Evolutionary conservation across 2,888 invertebrate genomes (phyloP), one percentile per base, ranked within the genome.

Genomic region (Tethea ocularis): DNA sequence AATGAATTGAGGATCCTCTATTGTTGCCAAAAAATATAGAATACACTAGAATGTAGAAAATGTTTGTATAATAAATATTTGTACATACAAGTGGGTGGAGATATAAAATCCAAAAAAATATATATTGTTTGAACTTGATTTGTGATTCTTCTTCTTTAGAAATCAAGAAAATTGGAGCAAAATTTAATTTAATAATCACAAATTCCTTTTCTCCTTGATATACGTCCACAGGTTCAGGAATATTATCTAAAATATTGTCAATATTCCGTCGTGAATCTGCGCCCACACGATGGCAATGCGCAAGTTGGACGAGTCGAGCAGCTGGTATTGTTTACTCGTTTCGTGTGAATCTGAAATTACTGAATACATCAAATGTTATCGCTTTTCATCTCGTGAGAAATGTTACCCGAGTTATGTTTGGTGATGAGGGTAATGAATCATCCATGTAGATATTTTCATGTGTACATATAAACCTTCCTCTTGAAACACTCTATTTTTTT

Each of bases 361-460:
- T 41, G 41, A 41, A 52, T 26, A 52, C 52, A 52, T 52, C 24
- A 52, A 26, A 52, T 24, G 23, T 52, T 41, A 17, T 52, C 26
- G 52, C 3, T 24, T 24, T n/a, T 15, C 24, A 24, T 51, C 22
- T 51, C 20, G 17, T 51, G 13, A 17, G 15, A 51, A 22, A 11
- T 51, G 15, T 51, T 51, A 36, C 36, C 36, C 15, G 36, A 11
- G 51, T 23, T 51, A 17, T 1, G 24, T 23, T 5, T 23, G 15
- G 51, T 41, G 51, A 15, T 13, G 22, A 20, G 17, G 51, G 51
- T 51, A 15, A 36, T 4, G 2, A 2, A 38, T n/a, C 38, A 6
- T 38, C 6, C 36, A 15, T 2, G 36, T 36, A 4, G 15, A 36
- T 15, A 36, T 36, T 36, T 15, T 36, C 15, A 15, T 15, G 36